These are phyloP conservation scores for Caenorhabditis angaria DNA, from an alignment of 2,888 invertebrate genomes.

Conservation along the genomic window DNA sequence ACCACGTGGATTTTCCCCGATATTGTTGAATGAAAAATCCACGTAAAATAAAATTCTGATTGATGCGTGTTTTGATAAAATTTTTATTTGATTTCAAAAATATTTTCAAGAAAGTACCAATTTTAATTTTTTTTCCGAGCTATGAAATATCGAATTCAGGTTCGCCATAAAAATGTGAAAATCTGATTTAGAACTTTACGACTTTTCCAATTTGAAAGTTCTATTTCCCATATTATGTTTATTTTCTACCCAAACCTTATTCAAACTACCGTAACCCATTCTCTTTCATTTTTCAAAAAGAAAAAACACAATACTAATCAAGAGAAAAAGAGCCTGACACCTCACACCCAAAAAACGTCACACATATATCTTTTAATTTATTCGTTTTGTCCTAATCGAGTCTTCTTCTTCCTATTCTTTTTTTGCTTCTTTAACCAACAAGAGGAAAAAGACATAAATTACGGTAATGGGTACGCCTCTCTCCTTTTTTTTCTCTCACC, in stretches of 20 bases:
- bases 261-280: conserved; percentile 5
- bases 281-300: not conserved
- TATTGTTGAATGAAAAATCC: too few relatives aligned
- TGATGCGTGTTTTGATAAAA: too few relatives aligned
- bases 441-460: conserved; percentile 39
- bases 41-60: too few relatives aligned
- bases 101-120: too few relatives aligned
- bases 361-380: conserved; percentile 8
- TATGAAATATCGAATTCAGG: not conserved
- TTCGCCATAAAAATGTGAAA: too few relatives aligned
- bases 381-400: conserved; percentile 10
- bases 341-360: conserved; percentile 1
- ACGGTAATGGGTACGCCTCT: conserved; percentile 39
- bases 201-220: too few relatives aligned
- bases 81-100: too few relatives aligned
- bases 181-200: too few relatives aligned
- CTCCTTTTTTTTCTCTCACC: conserved; percentile 19
- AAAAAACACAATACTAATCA: not conserved
- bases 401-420: not conserved
- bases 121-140: too few relatives aligned
- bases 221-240: too few relatives aligned
- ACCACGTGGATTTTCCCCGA: too few relatives aligned
- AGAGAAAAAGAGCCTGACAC: not conserved
- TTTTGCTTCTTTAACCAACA: conserved; percentile 2
- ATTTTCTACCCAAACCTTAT: too few relatives aligned